phyloP scores from a whole-genome alignment of 2,888 invertebrate genomes.

The Tetragnatha montana region DNA sequence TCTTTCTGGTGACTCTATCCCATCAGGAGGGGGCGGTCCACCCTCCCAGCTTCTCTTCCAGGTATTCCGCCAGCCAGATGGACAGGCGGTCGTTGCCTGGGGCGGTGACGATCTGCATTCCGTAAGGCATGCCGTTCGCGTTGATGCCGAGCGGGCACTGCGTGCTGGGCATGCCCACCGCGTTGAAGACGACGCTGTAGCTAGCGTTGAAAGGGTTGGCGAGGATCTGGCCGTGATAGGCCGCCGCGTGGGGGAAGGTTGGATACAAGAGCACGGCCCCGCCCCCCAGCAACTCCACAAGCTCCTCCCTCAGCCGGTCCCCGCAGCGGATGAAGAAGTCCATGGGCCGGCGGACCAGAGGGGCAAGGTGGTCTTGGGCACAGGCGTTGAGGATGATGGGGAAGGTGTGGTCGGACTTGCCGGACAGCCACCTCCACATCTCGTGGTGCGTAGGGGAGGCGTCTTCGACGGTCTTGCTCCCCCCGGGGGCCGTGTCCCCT shows the following conservation, averaged over 20 bases:
- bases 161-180: conserved; percentile 37
- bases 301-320: conserved; percentile 35
- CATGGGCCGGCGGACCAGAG: conserved; percentile 31
- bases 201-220: conserved; percentile 60
- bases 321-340: conserved; percentile 50
- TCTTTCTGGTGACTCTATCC: background rate
- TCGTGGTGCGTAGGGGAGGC: conserved; percentile 77
- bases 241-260: conserved; percentile 57
- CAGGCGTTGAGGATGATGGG: conserved; percentile 81
- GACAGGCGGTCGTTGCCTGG: conserved; percentile 49
- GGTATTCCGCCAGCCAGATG: conserved; percentile 38
- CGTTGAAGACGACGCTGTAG: conserved; percentile 61
- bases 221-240: conserved; percentile 57
- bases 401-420: conserved; percentile 88
- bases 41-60: conserved; percentile 59
- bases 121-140: conserved; percentile 42
- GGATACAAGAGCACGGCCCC: conserved; percentile 60
- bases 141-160: conserved; percentile 59
- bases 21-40: conserved; percentile 36
- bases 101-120: conserved; percentile 57
- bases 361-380: conserved; percentile 60
- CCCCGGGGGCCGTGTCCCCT: conserved; percentile 3
- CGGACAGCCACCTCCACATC: conserved; percentile 83
- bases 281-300: conserved; percentile 23
- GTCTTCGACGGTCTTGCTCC: background rate